These are phyloP conservation scores for Spialia ferax DNA, from an alignment of 2,888 invertebrate genomes.

Conservation along the genomic window DNA sequence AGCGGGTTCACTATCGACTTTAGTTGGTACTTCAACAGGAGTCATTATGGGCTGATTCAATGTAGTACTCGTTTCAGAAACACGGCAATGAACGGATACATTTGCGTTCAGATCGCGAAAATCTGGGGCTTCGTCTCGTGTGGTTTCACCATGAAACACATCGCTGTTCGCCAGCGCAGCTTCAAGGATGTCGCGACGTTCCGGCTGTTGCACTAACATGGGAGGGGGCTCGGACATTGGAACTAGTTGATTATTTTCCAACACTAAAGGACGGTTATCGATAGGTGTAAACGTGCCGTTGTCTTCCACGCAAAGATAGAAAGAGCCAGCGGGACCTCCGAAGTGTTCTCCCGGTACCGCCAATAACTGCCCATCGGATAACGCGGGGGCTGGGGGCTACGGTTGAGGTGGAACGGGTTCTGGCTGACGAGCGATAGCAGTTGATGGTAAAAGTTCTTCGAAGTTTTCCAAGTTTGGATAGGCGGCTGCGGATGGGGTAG, in stretches of 20 bases:
- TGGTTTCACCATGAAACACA: constrained; percentile 87
- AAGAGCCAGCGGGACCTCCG: constrained; percentile 91
- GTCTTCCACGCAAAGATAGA: constrained; percentile 91
- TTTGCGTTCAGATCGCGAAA: constrained; percentile 87
- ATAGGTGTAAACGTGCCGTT: constrained; percentile 90
- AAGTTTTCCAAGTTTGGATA: constrained; percentile 74
- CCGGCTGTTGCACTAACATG: constrained; percentile 62
- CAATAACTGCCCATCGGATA: constrained; percentile 88
- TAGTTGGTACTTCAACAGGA: constrained; percentile 90
- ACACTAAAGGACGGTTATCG: constrained; percentile 89
- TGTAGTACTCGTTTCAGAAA: constrained; percentile 91
- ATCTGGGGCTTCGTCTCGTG: constrained; percentile 86
- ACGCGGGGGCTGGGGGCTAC: constrained; percentile 55
- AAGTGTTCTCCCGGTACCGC: constrained; percentile 91
- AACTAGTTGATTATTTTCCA: constrained; percentile 78
- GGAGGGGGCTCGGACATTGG: constrained; percentile 74
- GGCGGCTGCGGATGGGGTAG: constrained; percentile 55
- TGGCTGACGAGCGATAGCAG: constrained; percentile 72
- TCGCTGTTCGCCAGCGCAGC: constrained; percentile 92
- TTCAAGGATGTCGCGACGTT: constrained; percentile 90
- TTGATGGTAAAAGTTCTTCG: constrained; percentile 79
- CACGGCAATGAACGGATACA: constrained; percentile 86
- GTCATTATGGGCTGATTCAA: constrained; percentile 94
- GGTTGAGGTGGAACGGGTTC: constrained; percentile 55
- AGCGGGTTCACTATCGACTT: constrained; percentile 64